Base-by-base conservation (phyloP, 2,113 vertebrate species). In the Hyaena hyaena region DNA sequence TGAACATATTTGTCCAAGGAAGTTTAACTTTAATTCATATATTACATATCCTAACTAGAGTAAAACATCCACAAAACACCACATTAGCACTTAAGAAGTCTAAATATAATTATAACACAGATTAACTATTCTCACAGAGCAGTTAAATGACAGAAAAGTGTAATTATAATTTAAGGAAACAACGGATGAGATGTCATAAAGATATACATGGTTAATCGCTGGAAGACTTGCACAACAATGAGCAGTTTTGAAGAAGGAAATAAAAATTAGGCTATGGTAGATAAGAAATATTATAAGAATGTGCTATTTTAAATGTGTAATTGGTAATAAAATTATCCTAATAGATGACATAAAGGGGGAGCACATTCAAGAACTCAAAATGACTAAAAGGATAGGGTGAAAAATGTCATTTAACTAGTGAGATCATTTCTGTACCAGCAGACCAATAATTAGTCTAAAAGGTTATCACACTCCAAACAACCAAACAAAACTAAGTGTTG, bases 111-210 rank as follows among this genome's bases (percentile, higher is more conserved):
- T 82, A 86, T 53, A 84, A 85, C 33, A 88, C 14, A 92, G 11
- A 77, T 92, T 61, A 97, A 69, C 28, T 77, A 48, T 94, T 35
- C 17, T 92, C 48, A 76, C 12, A 63, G 50, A 63, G n/a, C 31
- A 68, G 50, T 90, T 86, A 81, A 63, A 50, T 14, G 76, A 26
- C 61, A 81, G 19, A 58, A 76, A 94, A 92, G 39, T 74, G 2
- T 71, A 92, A 95, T 86, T 96, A 81, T 45, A 81, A 14, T 68
- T 90, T 68, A 90, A 92, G n/a, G 16, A 93, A 95, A 71, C 14
- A 92, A 92, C 9, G 90, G 24, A 80, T 85, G 58, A 96, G 53
- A 65, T 76, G 39, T 76, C 39, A 35, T 35, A 66, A 89, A 96
- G 58, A 94, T 87, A 92, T 50, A 39, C 26, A 48, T 6, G 16